Evolutionary conservation across 2,113 vertebrate genomes (phyloP), one percentile per base, ranked within the genome.

Genomic region (Bombycilla garrulus): DNA sequence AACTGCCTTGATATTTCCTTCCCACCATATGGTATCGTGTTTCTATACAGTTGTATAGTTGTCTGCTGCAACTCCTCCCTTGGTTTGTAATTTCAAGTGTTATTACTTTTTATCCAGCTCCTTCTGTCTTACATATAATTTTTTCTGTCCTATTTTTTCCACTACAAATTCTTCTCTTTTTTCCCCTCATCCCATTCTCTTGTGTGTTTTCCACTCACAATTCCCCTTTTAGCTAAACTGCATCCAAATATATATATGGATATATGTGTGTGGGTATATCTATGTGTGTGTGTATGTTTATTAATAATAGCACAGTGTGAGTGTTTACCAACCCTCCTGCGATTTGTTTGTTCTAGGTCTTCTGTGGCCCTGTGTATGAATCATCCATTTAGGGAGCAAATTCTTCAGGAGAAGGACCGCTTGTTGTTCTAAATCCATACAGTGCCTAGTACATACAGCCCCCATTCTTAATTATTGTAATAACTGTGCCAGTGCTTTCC

Each of bases 311-410:
- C 79, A 66, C 0, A 7, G 62, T 90, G 42, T 8, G 62, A 65
- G 31, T 86, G 85, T 92, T 95, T 92, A 82, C 79, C 79, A 71
- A 51, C 42, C 60, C 82, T 90, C 85, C 87, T 12, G 25, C 60
- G 60, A 83, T 21, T 44, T 81, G 79, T 90, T 93, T 94, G 79
- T 77, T 70, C 67, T 11, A 28, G 51, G 40, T 85, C 79, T 96
- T 94, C 94, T 93, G 88, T 18, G 45, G 76, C 60, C 82, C 67
- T 48, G 47, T 0, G 23, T 22, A 58, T 92, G 94, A 97, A 92
- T 95, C 93, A 88, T 3, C 81, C 76, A 24, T 71, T 88, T 33
- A 67, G 76, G 86, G 72, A 86, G 35, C 3, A 40, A 57, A 24
- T 20, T 26, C 81, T 22, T 21, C 23, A 22, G 71, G 62, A 62